phyloP scores from a whole-genome alignment of 1,140 invertebrate genomes.

The Neodiprion pinetum region DNA sequence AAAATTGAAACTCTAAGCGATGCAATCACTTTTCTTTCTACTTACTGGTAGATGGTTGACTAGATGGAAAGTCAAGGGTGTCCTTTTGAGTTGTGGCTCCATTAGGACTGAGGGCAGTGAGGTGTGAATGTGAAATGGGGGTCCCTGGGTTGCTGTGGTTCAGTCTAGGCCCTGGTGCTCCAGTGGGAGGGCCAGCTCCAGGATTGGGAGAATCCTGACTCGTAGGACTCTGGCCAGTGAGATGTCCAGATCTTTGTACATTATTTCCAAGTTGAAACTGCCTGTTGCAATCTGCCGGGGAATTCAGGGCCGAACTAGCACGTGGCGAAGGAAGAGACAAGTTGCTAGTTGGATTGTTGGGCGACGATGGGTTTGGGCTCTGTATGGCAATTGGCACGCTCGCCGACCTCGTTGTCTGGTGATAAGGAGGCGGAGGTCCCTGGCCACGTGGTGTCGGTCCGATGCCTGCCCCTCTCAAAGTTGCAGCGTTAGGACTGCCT shows the following conservation, averaged over 20 bases:
- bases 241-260: constrained; percentile 55
- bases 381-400: constrained; percentile 83
- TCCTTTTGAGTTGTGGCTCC: constrained; percentile 56
- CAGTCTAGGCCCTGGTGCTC: constrained; percentile 59
- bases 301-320: constrained; percentile 73
- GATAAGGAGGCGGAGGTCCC: constrained; percentile 87
- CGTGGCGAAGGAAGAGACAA: constrained; percentile 75
- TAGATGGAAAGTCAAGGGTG: constrained; percentile 51
- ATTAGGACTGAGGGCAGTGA: constrained; percentile 62
- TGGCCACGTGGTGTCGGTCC: constrained; percentile 71
- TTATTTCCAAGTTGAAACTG: constrained; percentile 59
- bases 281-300: constrained; percentile 69
- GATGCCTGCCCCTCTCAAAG: constrained; percentile 58
- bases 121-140: constrained; percentile 71
- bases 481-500: constrained; percentile 56
- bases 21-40: not conserved
- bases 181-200: constrained; percentile 43
- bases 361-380: constrained; percentile 74
- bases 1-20: no score
- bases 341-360: constrained; percentile 74
- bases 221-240: constrained; percentile 72
- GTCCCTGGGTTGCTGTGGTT: constrained; percentile 76
- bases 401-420: constrained; percentile 80
- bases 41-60: constrained; percentile 58
- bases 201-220: constrained; percentile 65